Conservation (phyloP, 2,797 vertebrate genomes). For the Phoebastria nigripes region DNA sequence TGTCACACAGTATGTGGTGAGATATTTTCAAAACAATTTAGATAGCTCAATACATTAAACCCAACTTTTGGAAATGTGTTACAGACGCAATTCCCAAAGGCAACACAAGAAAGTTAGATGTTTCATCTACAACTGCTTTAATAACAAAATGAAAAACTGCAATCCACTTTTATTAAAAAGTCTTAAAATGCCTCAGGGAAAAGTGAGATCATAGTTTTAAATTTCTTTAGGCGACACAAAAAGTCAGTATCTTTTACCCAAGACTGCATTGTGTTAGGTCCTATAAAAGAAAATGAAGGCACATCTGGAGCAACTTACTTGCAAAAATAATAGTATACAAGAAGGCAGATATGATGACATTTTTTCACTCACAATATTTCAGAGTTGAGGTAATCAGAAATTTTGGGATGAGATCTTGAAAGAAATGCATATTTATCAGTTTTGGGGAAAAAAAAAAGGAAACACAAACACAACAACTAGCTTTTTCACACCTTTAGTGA, state of each 20-base stretch:
- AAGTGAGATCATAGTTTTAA: conserved; percentile 47
- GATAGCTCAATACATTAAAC: conserved; percentile 43
- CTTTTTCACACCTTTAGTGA: not conserved
- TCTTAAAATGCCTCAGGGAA: conserved; percentile 57
- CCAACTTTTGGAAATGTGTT: conserved; percentile 20
- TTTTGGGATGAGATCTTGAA: not conserved
- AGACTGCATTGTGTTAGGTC: not conserved
- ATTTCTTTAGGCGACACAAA: conserved; percentile 43
- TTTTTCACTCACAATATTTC: not conserved
- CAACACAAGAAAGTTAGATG: conserved; percentile 38
- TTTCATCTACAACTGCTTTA: conserved; percentile 57
- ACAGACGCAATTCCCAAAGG: conserved; percentile 47
- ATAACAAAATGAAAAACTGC: conserved; percentile 64
- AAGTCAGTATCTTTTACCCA: not conserved
- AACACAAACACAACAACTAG: rapidly evolving
- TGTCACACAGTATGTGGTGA: not conserved
- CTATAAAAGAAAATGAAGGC: not conserved
- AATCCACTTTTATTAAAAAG: conserved; percentile 59
- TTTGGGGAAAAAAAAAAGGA: rapidly evolving
- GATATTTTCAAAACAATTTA: conserved; percentile 44
- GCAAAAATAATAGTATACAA: not conserved
- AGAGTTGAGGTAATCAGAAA: not conserved
- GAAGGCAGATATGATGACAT: not conserved
- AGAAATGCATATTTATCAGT: not conserved
- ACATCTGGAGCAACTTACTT: not conserved